Base-by-base conservation (phyloP, 2,797 vertebrate genomes). In the Phylloscopus collybita region DNA sequence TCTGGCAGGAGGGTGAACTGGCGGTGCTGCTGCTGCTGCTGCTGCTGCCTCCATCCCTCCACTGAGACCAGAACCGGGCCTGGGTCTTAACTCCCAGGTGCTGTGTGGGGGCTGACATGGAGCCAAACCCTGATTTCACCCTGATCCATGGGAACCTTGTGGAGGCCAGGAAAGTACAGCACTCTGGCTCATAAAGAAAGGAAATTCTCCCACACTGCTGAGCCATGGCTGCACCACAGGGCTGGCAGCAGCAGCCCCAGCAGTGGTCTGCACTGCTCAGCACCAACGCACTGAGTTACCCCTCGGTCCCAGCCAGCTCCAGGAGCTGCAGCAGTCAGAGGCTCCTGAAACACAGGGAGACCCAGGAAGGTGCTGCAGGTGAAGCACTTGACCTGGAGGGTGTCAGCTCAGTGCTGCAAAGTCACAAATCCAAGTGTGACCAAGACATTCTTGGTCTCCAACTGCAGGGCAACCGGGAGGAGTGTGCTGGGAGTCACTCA, bases 91-190 rank as follows among this genome's bases (percentile, higher is more conserved):
- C 61, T 84, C 71, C 45, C 82, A 53, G 57, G 26, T 1, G 0
- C 57, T n/a, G 50, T 2, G 0, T 2, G 0, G 32, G 36, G 65
- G 7, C 49, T 6, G 6, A 32, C 2, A 2, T 0, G 0, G 45
- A 87, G 79, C 60, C 79, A 70, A 70, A 54, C 19, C 11, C 73
- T 69, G 71, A 72, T 82, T 87, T 82, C 67, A 72, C 34, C 25
- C 61, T 0, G 0, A 26, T 44, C 36, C 69, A 10, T 30, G 65
- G 80, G 88, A 86, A 59, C n/a, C 4, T 80, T 2, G 0, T 3
- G 3, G 36, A 5, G 57, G 21, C 27, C 30, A n/a, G 64, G 50
- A 69, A 80, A 86, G n/a, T 32, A 73, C 61, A 78, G 60, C 4
- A 0, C 1, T 1, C 26, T 72, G 2, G 1, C 29, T 78, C 29